A percentile compares a stretch with the other conserved stretches of the same genome.
Evolutionary conservation across 2,888 invertebrate genomes (phyloP).

Genomic region (Matsumyia berberina): DNA sequence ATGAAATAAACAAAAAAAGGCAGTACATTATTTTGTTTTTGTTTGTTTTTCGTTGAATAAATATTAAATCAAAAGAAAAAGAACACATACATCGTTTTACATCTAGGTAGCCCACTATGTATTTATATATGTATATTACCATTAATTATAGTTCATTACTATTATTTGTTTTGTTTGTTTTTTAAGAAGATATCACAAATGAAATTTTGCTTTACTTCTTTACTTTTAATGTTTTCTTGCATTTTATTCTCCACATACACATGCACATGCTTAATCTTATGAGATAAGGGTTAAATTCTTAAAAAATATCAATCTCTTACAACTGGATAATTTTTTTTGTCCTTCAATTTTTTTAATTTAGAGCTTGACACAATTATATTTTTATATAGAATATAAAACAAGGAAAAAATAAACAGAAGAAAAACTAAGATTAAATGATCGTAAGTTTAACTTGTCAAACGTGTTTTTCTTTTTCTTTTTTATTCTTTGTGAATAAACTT

Average conservation of each 20-base stretch:
- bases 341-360: background rate
- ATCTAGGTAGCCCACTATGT: background rate
- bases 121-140: background rate
- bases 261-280: background rate
- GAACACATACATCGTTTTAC: slow-evolving; percentile 12
- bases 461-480: background rate
- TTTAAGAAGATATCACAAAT: slow-evolving; percentile 66
- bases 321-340: slow-evolving; percentile 14
- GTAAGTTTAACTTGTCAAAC: slow-evolving; percentile 34
- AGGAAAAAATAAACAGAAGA: no score
- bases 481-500: background rate
- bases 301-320: slow-evolving; percentile 15
- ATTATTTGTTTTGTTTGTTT: no score
- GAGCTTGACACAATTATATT: slow-evolving; percentile 46
- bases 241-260: no score
- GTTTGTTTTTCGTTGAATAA: slow-evolving; percentile 18
- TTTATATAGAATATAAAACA: no score
- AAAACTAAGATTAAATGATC: background rate
- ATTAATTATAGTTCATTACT: slow-evolving; percentile 13
- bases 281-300: no score
- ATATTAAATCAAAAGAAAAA: slow-evolving; percentile 31
- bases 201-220: slow-evolving; percentile 53
- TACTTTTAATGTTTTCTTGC: no score
- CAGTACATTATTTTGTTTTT: slow-evolving; percentile 25
- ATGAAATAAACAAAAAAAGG: slow-evolving; percentile 30